Base-by-base conservation (phyloP, 2,797 vertebrate genomes). In the Onychomys arenicola region DNA sequence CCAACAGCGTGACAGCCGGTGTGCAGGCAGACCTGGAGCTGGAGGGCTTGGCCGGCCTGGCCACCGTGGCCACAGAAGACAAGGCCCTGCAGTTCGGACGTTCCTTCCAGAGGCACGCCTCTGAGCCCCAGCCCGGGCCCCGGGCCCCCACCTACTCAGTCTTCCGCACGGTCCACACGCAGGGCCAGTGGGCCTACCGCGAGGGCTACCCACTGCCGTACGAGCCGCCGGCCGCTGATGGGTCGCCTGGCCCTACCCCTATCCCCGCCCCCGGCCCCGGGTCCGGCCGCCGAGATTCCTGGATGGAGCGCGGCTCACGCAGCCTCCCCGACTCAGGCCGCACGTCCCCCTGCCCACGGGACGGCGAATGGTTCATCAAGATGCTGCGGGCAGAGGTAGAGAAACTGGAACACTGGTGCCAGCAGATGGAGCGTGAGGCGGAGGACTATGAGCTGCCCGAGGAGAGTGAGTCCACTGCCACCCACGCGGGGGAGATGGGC, bases 321-420 rank as follows among this genome's bases (percentile, higher is more conserved):
- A 99, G 99, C 98, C 99, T 99, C 96, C 99, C 99, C 0, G 99
- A 99, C 98, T 99, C 99, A 0, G 99, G 99, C 90, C 99, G 99
- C 7, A 99, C 99, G 57, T 99, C 99, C 0, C 99, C 99, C 25
- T 99, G 99, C 98, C 99, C 99, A 98, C 99, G 99, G 32, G 99
- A 99, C 0, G 99, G 99, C 8, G 99, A 99, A 97, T 99, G 99
- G 99, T 99, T 99, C 98, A 99, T 99, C 96, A 99, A 99, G 94
- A 99, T 99, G 93, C 98, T 99, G 98, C 99, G 99, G 98, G 99
- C 99, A 0, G 99, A 99, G 98, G 99, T 99, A 98, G 99, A 99
- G 98, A 99, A 99, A 98, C 99, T 99, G 99, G 99, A 99, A 98
- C 99, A 99, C 29, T 99, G 99, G 99, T 99, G 99, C 98, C 99